A percentile compares a stretch with the other conserved stretches of the same genome.
These are phyloP conservation scores for Zophobas morio DNA, from an alignment of 1,140 invertebrate genomes.

Conservation along the genomic window DNA sequence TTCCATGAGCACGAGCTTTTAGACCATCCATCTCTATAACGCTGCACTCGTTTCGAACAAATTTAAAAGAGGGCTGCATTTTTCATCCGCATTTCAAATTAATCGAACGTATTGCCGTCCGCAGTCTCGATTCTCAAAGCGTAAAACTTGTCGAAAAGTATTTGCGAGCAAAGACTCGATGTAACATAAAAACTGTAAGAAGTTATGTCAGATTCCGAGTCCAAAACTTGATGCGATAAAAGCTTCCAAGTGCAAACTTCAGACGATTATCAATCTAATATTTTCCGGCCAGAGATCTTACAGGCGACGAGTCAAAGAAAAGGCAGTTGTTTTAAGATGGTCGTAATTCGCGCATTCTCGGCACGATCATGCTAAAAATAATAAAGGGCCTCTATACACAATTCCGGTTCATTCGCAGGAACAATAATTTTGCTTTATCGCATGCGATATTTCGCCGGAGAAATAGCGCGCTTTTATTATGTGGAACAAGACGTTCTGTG, in stretches of 20 bases:
- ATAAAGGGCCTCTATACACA: constrained; percentile 22
- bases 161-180: neutral
- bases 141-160: constrained; percentile 3
- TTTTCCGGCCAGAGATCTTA: constrained; percentile 33
- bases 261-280: constrained; percentile 42
- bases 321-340: constrained; percentile 16
- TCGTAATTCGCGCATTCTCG: neutral
- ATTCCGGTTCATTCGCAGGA: constrained; percentile 31
- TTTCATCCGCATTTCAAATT: too few species aligned
- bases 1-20: too few species aligned
- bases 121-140: neutral
- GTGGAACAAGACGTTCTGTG: constrained; percentile 38
- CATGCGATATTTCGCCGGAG: constrained; percentile 23
- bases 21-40: too few species aligned
- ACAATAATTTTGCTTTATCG: constrained; percentile 40
- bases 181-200: constrained; percentile 37
- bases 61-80: too few species aligned
- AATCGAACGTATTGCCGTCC: too few species aligned
- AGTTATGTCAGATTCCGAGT: constrained; percentile 33
- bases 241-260: constrained; percentile 35
- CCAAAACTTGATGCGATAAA: constrained; percentile 40
- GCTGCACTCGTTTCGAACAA: too few species aligned
- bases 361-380: constrained; percentile 33
- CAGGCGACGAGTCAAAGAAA: constrained; percentile 23
- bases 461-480: constrained; percentile 37